Conservation (phyloP, 2,888 invertebrate genomes). For the Labia minor region DNA sequence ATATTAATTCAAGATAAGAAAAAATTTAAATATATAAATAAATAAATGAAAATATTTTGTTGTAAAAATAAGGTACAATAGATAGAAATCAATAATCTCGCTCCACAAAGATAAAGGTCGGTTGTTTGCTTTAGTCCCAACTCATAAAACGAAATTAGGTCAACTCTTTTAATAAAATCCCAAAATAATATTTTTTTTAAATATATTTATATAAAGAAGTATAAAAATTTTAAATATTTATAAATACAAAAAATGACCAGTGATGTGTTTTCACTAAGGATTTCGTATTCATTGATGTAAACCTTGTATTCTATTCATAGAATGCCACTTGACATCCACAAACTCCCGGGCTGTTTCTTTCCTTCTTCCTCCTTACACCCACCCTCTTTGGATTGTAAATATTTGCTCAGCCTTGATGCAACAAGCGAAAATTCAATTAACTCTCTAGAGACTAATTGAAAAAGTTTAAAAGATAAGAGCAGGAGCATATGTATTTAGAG, state of each 20-base stretch:
- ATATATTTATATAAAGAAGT: no score
- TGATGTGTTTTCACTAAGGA: neutral
- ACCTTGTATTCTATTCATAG: neutral
- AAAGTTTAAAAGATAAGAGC: neutral
- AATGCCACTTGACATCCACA: neutral
- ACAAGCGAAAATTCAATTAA: slow-evolving; percentile 4
- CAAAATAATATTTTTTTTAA: neutral
- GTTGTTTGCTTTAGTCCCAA: neutral
- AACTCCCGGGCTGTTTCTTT: neutral
- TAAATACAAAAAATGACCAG: no score
- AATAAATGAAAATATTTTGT: no score
- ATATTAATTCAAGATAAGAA: no score
- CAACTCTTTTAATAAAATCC: neutral
- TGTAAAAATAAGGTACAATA: neutral
- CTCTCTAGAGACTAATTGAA: slow-evolving; percentile 1
- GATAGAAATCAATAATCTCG: slow-evolving; percentile 3
- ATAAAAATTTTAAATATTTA: no score
- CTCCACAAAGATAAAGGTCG: neutral
- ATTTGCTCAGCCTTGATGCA: neutral
- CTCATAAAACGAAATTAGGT: neutral
- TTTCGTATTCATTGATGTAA: neutral
- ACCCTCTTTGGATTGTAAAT: neutral
- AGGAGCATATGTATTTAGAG: no score
- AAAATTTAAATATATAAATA: no score
- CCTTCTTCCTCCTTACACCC: neutral